Evolutionary conservation across 2,797 vertebrate species (phyloP), one percentile per base, ranked within the genome.

Genomic region (Micropoecilia bifurca): DNA sequence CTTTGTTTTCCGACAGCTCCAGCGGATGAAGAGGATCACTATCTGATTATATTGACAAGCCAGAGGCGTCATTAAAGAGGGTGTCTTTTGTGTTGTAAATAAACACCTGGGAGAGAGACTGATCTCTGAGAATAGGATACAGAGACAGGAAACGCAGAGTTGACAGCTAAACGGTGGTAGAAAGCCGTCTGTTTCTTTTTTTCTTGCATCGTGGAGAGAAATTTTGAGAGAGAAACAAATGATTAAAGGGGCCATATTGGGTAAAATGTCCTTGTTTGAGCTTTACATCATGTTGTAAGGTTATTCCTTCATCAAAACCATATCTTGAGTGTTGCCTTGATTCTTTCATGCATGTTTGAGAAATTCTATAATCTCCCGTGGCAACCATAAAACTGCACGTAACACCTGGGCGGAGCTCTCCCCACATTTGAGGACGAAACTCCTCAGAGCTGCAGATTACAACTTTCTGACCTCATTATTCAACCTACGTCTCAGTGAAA

Each of bases 11-110:
- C 88, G 93, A 93, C 91, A 91, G 89, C 84, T 80, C 12, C 9
- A 0, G 75, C 7, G 83, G 88, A 93, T 88, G 85, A 88, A 90
- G 84, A 77, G 78, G 86, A 85, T 89, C 75, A 18, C 76, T 81
- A 73, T 87, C 80, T 90, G 91, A 93, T 93, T 91, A 76, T 84
- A 88, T 83, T 88, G 92, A 92, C 94, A 91, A 91, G 68, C 85
- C 83, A 30, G 86, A 82, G 78, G 90, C 86, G 75, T 94, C 93
- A 92, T 93, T 93, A 92, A 90, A 91, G 88, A 53, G 69, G 1
- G 10, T 0, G 8, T 81, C 87, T 92, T 55, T 87, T 89, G 89
- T 78, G 83, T 88, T 80, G 90, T 87, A 89, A 90, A 92, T 88
- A 92, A 93, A 93, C 88, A 91, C 85, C 86, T 88, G 83, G 63